Base-by-base conservation (phyloP, 2,113 vertebrate genomes). In the Bagarius yarrelli region DNA sequence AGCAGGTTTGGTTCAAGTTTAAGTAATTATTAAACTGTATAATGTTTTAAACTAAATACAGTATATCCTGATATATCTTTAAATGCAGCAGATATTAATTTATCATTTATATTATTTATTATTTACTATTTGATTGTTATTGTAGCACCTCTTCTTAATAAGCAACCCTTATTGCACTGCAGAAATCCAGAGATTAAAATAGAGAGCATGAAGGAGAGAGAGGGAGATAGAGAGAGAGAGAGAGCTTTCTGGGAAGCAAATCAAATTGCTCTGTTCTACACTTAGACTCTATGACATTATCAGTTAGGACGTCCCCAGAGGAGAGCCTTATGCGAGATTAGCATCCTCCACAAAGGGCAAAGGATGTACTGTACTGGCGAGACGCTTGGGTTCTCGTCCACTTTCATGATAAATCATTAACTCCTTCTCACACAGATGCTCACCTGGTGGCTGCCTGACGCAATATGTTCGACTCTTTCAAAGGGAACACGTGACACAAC, bases 231-330 rank as follows among this genome's bases (percentile, higher is more conserved):
- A 73, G 9, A 47, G 44, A 47, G 44, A 47, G 9, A 87, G 88
- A 89, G 88, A 90, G 89, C 88, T 92, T 90, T 89, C 44, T 47
- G 44, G 88, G 88, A 78, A 89, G 86, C 88, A 91, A 93, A 94
- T 92, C 92, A 93, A 93, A 93, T 93, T 87, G 89, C 91, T 91
- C 91, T 91, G 91, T 93, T 93, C 92, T 90, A 88, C 84, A 82
- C 56, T 85, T 53, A 14, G 83, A 90, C 90, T 92, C 80, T 87
- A 89, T 89, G 91, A 93, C 90, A 90, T 90, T 86, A 88, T 86
- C 86, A 88, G 64, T 82, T 88, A 87, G 67, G 84, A 85, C 61
- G 66, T 84, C 91, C 90, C 91, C 89, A 85, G 78, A 90, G 89
- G 91, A 90, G 85, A 89, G 87, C 66, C 73, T 87, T 63, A 23